phyloP scores from a whole-genome alignment of 2,888 invertebrate genomes.

The Cylindroiulus punctatus region DNA sequence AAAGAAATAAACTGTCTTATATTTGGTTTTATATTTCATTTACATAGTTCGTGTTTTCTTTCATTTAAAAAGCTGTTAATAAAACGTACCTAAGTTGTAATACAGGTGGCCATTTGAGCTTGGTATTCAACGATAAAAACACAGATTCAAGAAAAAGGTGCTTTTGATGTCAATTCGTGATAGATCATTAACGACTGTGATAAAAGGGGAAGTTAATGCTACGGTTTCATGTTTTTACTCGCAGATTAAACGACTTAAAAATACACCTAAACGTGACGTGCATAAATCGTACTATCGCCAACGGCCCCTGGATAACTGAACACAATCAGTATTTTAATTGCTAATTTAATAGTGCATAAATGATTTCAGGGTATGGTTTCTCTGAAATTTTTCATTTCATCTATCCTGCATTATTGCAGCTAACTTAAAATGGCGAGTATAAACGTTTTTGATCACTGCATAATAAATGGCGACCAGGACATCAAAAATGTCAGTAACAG shows the following conservation, averaged over 20 bases:
- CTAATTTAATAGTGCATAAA: not conserved
- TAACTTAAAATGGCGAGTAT: too few relatives aligned
- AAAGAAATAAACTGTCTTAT: not conserved
- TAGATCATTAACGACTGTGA: not conserved
- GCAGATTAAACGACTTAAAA: constrained; percentile 17
- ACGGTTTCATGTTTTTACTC: not conserved
- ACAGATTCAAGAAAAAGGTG: not conserved
- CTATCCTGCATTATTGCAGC: too few relatives aligned
- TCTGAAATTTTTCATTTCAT: too few relatives aligned
- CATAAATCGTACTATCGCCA: not conserved
- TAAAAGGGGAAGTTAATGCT: constrained; percentile 20
- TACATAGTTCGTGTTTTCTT: not conserved
- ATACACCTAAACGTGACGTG: constrained; percentile 14
- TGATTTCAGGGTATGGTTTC: not conserved
- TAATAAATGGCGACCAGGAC: too few relatives aligned
- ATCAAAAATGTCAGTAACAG: too few relatives aligned
- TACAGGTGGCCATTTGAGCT: constrained; percentile 4
- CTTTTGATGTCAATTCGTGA: constrained; percentile 25
- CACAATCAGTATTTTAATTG: not conserved
- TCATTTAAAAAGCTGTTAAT: not conserved
- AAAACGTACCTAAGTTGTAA: constrained; percentile 1
- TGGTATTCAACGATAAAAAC: not conserved
- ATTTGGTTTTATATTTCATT: not conserved
- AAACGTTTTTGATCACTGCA: too few relatives aligned
- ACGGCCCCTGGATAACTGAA: not conserved